Evolutionary conservation across 2,888 invertebrate genomes (phyloP), one percentile per base, ranked within the genome.

Genomic region (Drosophila phalerata): DNA sequence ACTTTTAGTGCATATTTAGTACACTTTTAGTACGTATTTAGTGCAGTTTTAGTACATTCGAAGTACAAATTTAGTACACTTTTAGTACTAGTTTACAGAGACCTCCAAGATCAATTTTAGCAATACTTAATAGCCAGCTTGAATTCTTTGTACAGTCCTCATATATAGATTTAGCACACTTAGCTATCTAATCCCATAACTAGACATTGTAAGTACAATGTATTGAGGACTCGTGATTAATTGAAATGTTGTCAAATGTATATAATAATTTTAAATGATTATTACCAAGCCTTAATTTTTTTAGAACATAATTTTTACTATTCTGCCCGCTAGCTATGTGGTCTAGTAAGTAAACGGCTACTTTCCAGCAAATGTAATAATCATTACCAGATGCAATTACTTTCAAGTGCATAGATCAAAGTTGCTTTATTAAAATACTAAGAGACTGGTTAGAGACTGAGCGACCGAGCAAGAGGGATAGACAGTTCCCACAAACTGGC

Each of bases 341-440:
- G 62, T 30, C 34, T 22, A 47, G 25, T 57, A 40, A 48, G 22
- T 15, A 48, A 49, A 69, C 22, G 64, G 69, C 52, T 60, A 40
- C 15, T 37, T 32, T 34, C 6, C 42, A 22, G 40, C n/a, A 43
- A 52, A 34, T 66, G 64, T 71, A 57, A 78, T 79, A 73, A 79
- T 73, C 81, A 79, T 84, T 76, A 73, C 53, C 47, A 63, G 62
- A 66, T 81, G 81, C 83, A 80, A 77, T 81, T 76, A 72, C 67
- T 72, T 64, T 72, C 66, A 87, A 81, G 69, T 73, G 85, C 87
- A 72, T 49, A 68, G 82, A 81, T 81, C 80, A 81, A 71, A 76
- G 83, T 48, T 69, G 60, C 75, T 69, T 68, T 79, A 77, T 73
- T 80, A 79, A 79, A 73, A 70, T 42, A 17, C 17, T 22, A 22